Conservation (phyloP, 2,888 invertebrate species). For the Drosophila robusta region DNA sequence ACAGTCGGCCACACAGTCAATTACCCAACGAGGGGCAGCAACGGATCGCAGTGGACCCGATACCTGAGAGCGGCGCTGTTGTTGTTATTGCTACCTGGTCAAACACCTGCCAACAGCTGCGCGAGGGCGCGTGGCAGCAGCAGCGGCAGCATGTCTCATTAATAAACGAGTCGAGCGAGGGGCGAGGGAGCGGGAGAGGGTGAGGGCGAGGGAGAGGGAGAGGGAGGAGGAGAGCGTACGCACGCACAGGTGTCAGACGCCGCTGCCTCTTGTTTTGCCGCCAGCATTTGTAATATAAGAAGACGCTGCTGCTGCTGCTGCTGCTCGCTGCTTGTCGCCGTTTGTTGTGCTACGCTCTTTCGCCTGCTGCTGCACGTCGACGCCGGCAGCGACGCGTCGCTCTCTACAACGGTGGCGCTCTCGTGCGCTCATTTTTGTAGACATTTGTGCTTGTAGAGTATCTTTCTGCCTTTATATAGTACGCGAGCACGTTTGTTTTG, state of each 20-base stretch:
- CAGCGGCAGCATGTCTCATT: constrained; percentile 55
- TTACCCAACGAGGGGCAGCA: constrained; percentile 33
- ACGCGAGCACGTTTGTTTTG: constrained; percentile 60
- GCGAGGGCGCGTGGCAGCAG: constrained; percentile 52
- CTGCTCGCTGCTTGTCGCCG: constrained; percentile 21
- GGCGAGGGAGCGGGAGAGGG: neutral
- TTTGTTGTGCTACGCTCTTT: constrained; percentile 72
- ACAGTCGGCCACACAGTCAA: constrained; percentile 53
- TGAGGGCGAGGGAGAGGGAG: neutral
- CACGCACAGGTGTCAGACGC: constrained; percentile 66
- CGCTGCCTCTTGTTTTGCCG: constrained; percentile 41
- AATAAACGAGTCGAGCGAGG: constrained; percentile 46
- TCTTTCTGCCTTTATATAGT: constrained; percentile 49
- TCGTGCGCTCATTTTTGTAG: constrained; percentile 41
- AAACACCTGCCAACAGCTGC: constrained; percentile 49
- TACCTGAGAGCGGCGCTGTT: constrained; percentile 24
- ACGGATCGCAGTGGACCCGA: constrained; percentile 36
- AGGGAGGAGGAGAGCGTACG: constrained; percentile 8
- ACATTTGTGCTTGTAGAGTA: constrained; percentile 50
- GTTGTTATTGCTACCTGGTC: constrained; percentile 31
- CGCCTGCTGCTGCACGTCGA: constrained; percentile 30
- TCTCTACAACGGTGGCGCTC: neutral
- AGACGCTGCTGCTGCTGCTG: constrained; percentile 43
- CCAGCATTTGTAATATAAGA: constrained; percentile 54
- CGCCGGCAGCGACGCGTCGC: constrained; percentile 36